Conservation (phyloP, 2,797 vertebrate species). For the Scleropages formosus region DNA sequence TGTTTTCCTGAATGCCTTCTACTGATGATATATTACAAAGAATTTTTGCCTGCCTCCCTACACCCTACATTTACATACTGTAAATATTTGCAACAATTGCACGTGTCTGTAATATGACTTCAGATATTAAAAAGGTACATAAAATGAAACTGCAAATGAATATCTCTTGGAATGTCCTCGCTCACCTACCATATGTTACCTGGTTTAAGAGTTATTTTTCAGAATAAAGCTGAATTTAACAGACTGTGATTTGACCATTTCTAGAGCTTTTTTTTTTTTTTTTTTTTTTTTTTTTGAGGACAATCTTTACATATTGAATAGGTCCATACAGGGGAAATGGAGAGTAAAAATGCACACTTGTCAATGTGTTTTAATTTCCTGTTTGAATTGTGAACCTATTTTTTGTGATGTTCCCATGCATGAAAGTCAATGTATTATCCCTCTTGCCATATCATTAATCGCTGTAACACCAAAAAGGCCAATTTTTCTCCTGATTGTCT, state of each 20-base stretch:
- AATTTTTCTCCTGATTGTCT: background rate
- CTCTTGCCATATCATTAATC: background rate
- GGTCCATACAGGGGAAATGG: background rate
- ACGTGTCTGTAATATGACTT: constrained; percentile 16
- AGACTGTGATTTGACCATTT: background rate
- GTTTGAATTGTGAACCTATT: background rate
- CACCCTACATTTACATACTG: constrained; percentile 17
- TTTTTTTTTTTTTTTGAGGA: constrained; percentile 19
- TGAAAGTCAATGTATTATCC: background rate
- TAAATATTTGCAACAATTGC: constrained; percentile 8
- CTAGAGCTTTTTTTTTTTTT: constrained; percentile 15
- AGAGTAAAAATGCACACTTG: background rate
- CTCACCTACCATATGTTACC: background rate
- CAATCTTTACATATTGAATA: background rate
- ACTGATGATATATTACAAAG: constrained; percentile 5
- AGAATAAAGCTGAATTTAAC: constrained; percentile 22
- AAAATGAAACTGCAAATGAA: constrained; percentile 7
- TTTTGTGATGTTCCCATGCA: background rate
- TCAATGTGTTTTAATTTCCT: background rate
- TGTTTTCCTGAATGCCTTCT: constrained; percentile 7
- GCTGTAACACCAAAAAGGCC: background rate
- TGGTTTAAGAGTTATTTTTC: constrained; percentile 18
- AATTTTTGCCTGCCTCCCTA: constrained; percentile 19
- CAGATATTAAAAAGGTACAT: constrained; percentile 18
- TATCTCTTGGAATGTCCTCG: constrained; percentile 16